A percentile compares a stretch with the other conserved stretches of the same genome.
phyloP scores from a whole-genome alignment of 2,888 invertebrate genomes.

The Athetis lepigone region DNA sequence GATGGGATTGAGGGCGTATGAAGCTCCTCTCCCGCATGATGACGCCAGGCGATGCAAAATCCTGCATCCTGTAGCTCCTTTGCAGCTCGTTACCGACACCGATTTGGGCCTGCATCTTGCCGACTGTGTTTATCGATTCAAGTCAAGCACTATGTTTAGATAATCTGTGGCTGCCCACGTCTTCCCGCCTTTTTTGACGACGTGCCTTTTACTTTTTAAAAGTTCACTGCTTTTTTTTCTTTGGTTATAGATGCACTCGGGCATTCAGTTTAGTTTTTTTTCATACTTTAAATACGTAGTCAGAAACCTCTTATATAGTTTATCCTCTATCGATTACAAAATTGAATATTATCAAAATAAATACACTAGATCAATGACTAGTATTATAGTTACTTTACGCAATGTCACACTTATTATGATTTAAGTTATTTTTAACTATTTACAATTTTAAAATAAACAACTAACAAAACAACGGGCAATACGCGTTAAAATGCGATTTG shows the following conservation, averaged over 20 bases:
- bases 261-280: slow-evolving; percentile 61
- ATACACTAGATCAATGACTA: slow-evolving; percentile 91
- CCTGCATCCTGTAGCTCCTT: slow-evolving; percentile 89
- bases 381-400: slow-evolving; percentile 84
- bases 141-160: slow-evolving; percentile 47
- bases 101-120: slow-evolving; percentile 87
- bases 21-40: slow-evolving; percentile 93
- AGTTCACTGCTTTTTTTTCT: slow-evolving; percentile 69
- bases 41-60: slow-evolving; percentile 90
- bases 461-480: slow-evolving; percentile 79
- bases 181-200: slow-evolving; percentile 61
- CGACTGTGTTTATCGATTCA: slow-evolving; percentile 48
- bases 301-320: slow-evolving; percentile 62
- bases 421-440: slow-evolving; percentile 68
- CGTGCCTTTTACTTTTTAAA: slow-evolving; percentile 52
- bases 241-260: slow-evolving; percentile 78
- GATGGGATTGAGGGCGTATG: slow-evolving; percentile 91
- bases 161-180: slow-evolving; percentile 55
- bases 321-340: slow-evolving; percentile 67
- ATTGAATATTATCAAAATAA: slow-evolving; percentile 79
- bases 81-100: slow-evolving; percentile 86
- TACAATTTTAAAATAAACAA: slow-evolving; percentile 74
- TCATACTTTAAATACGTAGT: slow-evolving; percentile 49
- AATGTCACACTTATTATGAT: slow-evolving; percentile 77
- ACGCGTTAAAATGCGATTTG: slow-evolving; percentile 82